Percentiles rank a stretch among this genome's conserved stretches.
Conservation (phyloP, 2,888 invertebrate species). For the Eupeodes latifasciatus region DNA sequence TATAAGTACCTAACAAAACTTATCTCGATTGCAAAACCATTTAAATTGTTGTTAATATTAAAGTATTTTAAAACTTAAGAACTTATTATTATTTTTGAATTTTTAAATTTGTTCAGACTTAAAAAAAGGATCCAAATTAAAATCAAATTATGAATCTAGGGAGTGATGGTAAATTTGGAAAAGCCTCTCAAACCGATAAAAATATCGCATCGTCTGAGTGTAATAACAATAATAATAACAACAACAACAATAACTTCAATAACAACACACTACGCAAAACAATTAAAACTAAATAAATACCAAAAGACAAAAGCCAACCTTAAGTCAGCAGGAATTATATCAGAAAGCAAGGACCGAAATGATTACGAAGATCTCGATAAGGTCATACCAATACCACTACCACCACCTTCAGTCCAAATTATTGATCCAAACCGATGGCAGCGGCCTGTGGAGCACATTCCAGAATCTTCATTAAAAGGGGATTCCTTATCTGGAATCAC, state of each 20-base stretch:
- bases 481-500: conserved; percentile 27
- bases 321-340: conserved; percentile 38
- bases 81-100: neutral
- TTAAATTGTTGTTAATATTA: neutral
- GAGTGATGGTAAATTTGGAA: neutral
- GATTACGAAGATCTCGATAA: conserved; percentile 78
- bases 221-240: conserved; percentile 23
- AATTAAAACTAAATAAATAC: conserved; percentile 59
- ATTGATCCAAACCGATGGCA: conserved; percentile 27
- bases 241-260: conserved; percentile 11
- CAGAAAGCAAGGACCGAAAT: conserved; percentile 55
- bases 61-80: neutral
- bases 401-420: conserved; percentile 40
- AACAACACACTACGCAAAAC: conserved; percentile 48
- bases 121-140: neutral
- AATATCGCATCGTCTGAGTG: neutral
- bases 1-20: neutral
- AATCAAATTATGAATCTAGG: conserved; percentile 10
- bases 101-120: neutral
- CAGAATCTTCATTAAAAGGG: conserved; percentile 26
- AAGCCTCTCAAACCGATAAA: conserved; percentile 14
- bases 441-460: neutral
- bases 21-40: conserved; percentile 10
- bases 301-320: conserved; percentile 53
- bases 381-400: conserved; percentile 47